Conservation (phyloP, 2,888 invertebrate genomes). For the Teinopalpus imperialis region DNA sequence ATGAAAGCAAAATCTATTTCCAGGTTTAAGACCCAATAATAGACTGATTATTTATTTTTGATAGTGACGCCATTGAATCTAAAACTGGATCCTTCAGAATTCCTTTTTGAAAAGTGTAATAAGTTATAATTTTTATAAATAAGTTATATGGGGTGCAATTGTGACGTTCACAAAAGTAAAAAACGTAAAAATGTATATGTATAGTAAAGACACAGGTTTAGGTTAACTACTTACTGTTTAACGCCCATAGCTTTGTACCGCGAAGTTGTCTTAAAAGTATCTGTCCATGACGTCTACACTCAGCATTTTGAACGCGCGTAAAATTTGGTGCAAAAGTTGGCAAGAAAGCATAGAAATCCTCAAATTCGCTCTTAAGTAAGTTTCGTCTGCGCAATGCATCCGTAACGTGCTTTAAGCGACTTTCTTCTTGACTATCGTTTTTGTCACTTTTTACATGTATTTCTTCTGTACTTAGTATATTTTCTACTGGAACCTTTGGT, state of each 20-base stretch:
- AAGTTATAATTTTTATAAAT: no score
- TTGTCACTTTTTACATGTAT: slow-evolving; percentile 40
- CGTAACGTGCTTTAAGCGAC: slow-evolving; percentile 57
- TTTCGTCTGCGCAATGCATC: slow-evolving; percentile 66
- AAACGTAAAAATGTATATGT: no score
- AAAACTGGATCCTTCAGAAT: no score
- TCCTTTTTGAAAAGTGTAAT: no score
- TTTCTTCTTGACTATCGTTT: slow-evolving; percentile 43
- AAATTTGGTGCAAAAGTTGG: slow-evolving; percentile 87
- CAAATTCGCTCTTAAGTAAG: slow-evolving; percentile 79
- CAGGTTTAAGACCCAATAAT: no score
- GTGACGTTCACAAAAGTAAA: no score
- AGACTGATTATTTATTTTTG: no score
- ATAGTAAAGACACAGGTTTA: no score
- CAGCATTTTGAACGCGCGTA: slow-evolving; percentile 82
- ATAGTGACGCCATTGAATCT: no score
- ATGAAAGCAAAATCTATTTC: no score
- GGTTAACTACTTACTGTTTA: slow-evolving; percentile 84
- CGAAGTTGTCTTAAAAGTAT: slow-evolving; percentile 86
- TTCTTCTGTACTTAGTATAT: no score
- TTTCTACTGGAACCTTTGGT: slow-evolving; percentile 37
- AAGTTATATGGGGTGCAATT: no score
- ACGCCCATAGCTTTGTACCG: slow-evolving; percentile 86
- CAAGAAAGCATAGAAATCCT: slow-evolving; percentile 83
- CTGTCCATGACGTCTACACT: slow-evolving; percentile 86